These are phyloP conservation scores for Steatornis caripensis DNA, from an alignment of 2,113 vertebrate species.

Conservation along the genomic window DNA sequence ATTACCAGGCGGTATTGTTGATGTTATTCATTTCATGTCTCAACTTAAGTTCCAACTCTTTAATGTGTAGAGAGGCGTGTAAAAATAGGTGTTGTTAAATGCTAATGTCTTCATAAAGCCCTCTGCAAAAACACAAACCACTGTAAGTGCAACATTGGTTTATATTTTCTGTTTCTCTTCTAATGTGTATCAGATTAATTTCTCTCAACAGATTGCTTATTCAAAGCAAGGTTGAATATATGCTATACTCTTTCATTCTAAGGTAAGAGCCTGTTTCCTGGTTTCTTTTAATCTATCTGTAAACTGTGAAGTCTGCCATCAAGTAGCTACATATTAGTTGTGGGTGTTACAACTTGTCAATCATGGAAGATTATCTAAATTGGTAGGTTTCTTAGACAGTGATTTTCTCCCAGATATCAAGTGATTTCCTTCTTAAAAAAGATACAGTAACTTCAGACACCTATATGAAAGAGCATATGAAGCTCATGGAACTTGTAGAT, in stretches of 20 bases:
- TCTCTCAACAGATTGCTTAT: background rate
- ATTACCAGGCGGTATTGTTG: background rate
- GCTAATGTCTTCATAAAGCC: background rate
- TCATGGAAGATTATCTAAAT: background rate
- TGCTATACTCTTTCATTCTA: background rate
- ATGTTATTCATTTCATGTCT: background rate
- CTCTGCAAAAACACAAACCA: background rate
- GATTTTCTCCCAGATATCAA: slow-evolving; percentile 4
- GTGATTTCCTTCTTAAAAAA: background rate
- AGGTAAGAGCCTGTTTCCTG: background rate
- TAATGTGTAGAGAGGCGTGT: background rate
- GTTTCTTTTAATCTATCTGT: slow-evolving; percentile 6
- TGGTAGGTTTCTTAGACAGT: background rate
- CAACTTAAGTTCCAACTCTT: background rate
- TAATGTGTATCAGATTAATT: background rate
- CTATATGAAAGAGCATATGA: background rate
- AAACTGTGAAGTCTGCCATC: slow-evolving; percentile 16
- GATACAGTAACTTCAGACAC: background rate
- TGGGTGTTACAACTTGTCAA: slow-evolving; percentile 27
- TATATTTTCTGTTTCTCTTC: background rate
- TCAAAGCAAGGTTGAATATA: background rate
- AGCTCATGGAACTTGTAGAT: background rate
- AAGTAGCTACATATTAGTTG: slow-evolving; percentile 2
- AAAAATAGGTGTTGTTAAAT: background rate
- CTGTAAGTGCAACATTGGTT: background rate